phyloP scores from a whole-genome alignment of 2,888 invertebrate genomes.

The Panopea generosa region DNA sequence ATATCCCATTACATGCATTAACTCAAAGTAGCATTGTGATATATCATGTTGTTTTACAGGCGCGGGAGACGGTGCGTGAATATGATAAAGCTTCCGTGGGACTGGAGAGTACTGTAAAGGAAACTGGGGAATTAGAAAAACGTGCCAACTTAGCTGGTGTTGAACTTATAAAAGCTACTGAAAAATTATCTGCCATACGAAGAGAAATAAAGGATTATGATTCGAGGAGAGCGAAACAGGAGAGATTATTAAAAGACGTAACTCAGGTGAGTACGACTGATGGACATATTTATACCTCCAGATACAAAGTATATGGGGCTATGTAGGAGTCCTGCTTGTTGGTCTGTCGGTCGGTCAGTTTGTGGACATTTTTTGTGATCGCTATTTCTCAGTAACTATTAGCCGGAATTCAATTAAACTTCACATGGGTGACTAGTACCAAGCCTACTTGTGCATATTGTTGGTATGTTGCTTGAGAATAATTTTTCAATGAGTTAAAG shows the following conservation, averaged over 20 bases:
- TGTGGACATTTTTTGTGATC: too few relatives aligned
- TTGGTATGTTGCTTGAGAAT: too few relatives aligned
- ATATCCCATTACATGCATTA: too few relatives aligned
- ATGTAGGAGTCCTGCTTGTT: neutral
- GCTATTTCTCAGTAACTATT: too few relatives aligned
- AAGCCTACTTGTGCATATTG: too few relatives aligned
- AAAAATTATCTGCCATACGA: slow-evolving; percentile 70
- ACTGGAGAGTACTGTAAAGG: slow-evolving; percentile 73
- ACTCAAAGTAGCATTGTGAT: too few relatives aligned
- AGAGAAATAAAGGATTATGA: slow-evolving; percentile 74
- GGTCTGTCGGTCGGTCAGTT: too few relatives aligned
- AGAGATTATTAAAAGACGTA: slow-evolving; percentile 77
- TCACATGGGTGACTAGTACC: too few relatives aligned
- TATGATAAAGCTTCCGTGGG: slow-evolving; percentile 76
- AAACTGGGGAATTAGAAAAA: slow-evolving; percentile 79
- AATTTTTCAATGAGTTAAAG: too few relatives aligned
- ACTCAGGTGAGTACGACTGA: slow-evolving; percentile 69
- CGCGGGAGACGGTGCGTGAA: slow-evolving; percentile 72
- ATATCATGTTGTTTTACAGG: slow-evolving; percentile 48
- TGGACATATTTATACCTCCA: too few relatives aligned
- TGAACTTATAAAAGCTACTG: slow-evolving; percentile 77
- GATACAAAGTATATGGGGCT: too few relatives aligned
- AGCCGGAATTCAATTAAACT: too few relatives aligned
- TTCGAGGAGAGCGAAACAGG: slow-evolving; percentile 70
- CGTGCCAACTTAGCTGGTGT: slow-evolving; percentile 79